Conservation (phyloP, 2,888 invertebrate genomes). For the Lepetodrilus schrolli region DNA sequence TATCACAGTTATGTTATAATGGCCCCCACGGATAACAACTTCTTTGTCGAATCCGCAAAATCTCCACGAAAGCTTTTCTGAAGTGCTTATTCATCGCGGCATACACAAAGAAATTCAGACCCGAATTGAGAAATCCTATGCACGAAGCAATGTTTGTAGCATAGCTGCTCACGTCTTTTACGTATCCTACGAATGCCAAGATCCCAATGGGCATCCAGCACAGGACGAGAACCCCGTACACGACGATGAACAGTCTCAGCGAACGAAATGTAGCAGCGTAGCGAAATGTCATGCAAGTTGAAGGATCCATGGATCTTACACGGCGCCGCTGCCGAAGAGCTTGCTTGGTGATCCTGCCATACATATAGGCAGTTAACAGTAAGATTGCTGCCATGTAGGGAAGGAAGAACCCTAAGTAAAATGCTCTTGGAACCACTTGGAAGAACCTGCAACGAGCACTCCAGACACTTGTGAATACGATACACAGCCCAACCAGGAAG, state of each 20-base stretch:
- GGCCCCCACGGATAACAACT: no score
- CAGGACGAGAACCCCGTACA: slow-evolving; percentile 3
- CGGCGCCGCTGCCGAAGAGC: slow-evolving; percentile 1
- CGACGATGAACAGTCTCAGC: background rate
- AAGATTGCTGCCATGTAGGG: background rate
- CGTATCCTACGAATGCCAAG: background rate
- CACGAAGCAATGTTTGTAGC: background rate
- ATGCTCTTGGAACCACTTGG: slow-evolving; percentile 1
- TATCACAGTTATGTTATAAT: no score
- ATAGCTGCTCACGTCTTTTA: background rate
- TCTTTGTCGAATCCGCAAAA: no score
- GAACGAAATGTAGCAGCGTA: background rate
- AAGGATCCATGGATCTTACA: background rate
- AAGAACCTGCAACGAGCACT: background rate
- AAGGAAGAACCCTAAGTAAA: background rate
- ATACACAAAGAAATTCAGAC: slow-evolving; percentile 13
- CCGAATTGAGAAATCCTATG: background rate
- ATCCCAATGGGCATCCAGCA: slow-evolving; percentile 1
- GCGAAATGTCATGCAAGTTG: background rate
- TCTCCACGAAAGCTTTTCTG: background rate
- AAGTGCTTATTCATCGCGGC: slow-evolving; percentile 21
- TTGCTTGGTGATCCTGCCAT: background rate
- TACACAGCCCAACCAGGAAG: background rate
- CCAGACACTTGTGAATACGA: background rate
- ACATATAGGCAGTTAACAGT: background rate